A percentile compares a stretch with the other conserved stretches of the same genome.
phyloP scores from a whole-genome alignment of 2,113 vertebrate genomes.

The Mus spicilegus region DNA sequence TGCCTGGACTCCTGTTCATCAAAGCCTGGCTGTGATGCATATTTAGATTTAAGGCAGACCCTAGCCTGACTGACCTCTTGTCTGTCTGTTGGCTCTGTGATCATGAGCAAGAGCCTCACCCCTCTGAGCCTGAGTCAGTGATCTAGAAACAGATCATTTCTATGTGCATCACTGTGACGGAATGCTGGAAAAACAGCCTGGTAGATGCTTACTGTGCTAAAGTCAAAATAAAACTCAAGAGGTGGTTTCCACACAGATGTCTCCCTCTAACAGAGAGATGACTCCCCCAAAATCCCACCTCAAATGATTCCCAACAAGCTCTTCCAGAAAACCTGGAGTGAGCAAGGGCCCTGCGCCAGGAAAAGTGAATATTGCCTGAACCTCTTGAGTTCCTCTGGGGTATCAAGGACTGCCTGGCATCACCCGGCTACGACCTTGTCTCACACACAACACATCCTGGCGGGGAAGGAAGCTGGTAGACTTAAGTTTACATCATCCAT shows the following conservation, averaged over 20 bases:
- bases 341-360: not conserved
- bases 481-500: not conserved
- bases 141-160: not conserved
- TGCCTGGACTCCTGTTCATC: not conserved
- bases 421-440: not conserved
- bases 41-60: not conserved
- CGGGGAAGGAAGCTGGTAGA: not conserved
- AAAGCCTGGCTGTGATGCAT: not conserved
- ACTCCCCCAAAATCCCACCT: too few species aligned
- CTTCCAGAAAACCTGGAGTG: not conserved
- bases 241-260: not conserved
- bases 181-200: not conserved
- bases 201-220: not conserved
- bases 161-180: not conserved
- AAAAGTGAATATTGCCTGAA: not conserved
- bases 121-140: conserved; percentile 11
- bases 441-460: not conserved
- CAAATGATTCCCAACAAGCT: not conserved
- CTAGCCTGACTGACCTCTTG: not conserved
- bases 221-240: not conserved
- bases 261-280: not conserved
- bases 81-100: not conserved
- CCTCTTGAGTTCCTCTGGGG: rapidly evolving
- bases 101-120: not conserved
- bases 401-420: not conserved